Evolutionary conservation across 2,797 vertebrate species (phyloP).

Genomic region (Allobates femoralis): DNA sequence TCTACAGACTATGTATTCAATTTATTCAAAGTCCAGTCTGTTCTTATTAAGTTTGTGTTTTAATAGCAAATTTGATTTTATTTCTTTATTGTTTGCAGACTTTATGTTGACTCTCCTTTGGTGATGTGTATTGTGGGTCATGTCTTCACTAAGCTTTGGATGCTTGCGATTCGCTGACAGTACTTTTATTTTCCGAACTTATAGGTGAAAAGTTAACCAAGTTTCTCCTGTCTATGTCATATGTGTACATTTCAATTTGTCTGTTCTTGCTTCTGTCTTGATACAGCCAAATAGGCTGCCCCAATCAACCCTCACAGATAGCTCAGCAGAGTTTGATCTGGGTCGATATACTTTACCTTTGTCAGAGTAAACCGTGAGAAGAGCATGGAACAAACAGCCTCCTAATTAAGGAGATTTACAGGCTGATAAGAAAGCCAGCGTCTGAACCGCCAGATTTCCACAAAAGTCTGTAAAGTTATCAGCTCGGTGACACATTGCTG

Average conservation of each 20-base stretch:
- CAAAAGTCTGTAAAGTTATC: conserved; percentile 48
- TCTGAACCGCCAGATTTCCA: conserved; percentile 50
- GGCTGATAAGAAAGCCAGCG: conserved; percentile 53
- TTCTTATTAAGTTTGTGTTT: background rate
- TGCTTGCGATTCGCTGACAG: background rate
- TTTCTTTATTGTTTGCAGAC: background rate
- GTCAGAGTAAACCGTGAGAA: conserved; percentile 35
- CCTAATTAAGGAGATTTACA: conserved; percentile 62
- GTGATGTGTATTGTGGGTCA: background rate
- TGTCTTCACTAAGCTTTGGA: background rate
- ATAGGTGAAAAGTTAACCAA: conserved; percentile 6
- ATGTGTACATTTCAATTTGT: conserved; percentile 41
- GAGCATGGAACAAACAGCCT: conserved; percentile 48
- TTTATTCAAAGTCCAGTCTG: background rate
- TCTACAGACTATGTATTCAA: no score
- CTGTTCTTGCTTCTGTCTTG: conserved; percentile 29
- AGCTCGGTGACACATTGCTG: conserved; percentile 43
- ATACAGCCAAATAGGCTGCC: conserved; percentile 49
- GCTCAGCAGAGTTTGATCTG: conserved; percentile 54
- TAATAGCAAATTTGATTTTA: background rate
- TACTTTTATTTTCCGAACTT: conserved; percentile 20
- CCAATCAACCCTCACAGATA: conserved; percentile 22
- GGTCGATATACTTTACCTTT: conserved; percentile 49
- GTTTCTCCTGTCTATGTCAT: background rate
- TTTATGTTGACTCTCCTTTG: background rate